phyloP scores from a whole-genome alignment of 2,113 vertebrate species.

The Sceloporus tristichus region DNA sequence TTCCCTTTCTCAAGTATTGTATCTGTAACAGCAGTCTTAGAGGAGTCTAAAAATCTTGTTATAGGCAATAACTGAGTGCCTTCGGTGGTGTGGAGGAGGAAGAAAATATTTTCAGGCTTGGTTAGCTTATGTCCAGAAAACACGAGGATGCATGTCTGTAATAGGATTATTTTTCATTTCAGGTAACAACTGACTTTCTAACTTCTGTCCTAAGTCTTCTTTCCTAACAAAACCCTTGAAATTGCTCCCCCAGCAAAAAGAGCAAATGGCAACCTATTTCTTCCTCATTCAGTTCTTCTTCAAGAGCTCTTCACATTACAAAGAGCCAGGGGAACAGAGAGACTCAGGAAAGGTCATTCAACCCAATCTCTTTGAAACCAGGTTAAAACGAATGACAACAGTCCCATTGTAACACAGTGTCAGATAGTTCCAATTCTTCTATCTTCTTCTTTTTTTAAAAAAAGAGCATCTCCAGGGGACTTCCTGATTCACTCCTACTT shows the following conservation, averaged over 20 bases:
- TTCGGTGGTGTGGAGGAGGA: not conserved
- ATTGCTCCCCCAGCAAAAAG: not conserved
- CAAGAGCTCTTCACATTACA: conserved; percentile 42
- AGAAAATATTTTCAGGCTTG: not conserved
- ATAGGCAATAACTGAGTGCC: not conserved
- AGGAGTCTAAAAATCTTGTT: not conserved
- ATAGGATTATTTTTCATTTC: conserved; percentile 44
- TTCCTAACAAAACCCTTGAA: not conserved
- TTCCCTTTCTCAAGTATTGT: conserved; percentile 12
- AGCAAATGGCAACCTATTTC: conserved; percentile 1
- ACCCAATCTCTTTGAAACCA: conserved; percentile 46
- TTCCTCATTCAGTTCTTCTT: conserved; percentile 26
- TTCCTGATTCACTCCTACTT: conserved; percentile 11
- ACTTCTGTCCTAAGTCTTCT: not conserved
- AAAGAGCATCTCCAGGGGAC: not conserved
- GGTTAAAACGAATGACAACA: conserved; percentile 26
- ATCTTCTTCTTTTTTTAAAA: not conserved
- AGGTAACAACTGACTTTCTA: conserved; percentile 36
- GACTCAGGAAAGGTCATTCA: conserved; percentile 52
- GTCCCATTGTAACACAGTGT: not conserved
- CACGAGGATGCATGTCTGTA: not conserved
- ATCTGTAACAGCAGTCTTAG: accelerated
- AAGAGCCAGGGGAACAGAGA: conserved; percentile 44
- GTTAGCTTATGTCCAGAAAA: conserved; percentile 28
- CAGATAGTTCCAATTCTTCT: conserved; percentile 23